Conservation (phyloP, 1,140 invertebrate species). For the Caerostris extrusa region DNA sequence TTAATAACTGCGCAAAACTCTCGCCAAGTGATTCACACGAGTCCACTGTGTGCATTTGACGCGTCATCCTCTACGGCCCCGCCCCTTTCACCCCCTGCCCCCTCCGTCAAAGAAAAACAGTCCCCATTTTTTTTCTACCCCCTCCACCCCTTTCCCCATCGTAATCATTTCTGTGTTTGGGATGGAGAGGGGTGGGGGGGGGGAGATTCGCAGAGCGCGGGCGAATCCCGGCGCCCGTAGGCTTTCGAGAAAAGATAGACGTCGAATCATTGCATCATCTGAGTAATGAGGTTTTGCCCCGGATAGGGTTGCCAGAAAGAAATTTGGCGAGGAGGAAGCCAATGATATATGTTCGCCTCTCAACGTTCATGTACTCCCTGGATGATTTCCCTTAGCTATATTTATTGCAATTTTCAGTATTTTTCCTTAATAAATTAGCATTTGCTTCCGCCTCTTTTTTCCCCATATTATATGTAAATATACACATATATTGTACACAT, state of each 20-base stretch:
- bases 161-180: background rate
- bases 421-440: too few relatives aligned
- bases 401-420: too few relatives aligned
- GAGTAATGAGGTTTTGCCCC: constrained; percentile 75
- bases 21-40: constrained; percentile 14
- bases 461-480: too few relatives aligned
- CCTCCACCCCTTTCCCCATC: background rate
- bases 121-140: constrained; percentile 35
- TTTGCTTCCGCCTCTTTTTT: too few relatives aligned
- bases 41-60: constrained; percentile 3
- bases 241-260: constrained; percentile 58
- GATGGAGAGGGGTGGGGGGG: background rate
- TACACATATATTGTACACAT: too few relatives aligned
- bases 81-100: constrained; percentile 50
- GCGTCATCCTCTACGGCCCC: constrained; percentile 61
- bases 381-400: too few relatives aligned
- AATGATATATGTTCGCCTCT: background rate
- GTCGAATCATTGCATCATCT: constrained; percentile 75
- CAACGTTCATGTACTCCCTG: too few relatives aligned
- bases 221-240: constrained; percentile 50
- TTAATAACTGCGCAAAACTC: background rate
- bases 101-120: constrained; percentile 39
- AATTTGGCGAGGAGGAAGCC: constrained; percentile 31
- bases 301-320: constrained; percentile 55
- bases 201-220: background rate